These are phyloP conservation scores for Aspidiotus destructor DNA, from an alignment of 2,888 invertebrate species.

Conservation along the genomic window DNA sequence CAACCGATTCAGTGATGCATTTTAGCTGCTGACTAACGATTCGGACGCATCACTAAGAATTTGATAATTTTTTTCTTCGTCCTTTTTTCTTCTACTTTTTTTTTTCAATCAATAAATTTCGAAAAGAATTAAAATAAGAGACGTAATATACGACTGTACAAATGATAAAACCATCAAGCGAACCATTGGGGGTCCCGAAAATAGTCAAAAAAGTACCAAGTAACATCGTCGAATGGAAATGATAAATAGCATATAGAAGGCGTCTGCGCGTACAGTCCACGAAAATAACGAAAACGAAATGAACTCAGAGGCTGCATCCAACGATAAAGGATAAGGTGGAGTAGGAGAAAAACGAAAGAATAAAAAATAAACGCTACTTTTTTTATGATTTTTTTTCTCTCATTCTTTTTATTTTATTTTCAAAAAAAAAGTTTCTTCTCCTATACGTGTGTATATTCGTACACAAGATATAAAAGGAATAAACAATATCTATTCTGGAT, in stretches of 20 bases:
- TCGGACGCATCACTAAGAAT: not conserved
- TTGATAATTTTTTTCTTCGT: conserved; percentile 1
- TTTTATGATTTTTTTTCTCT: not conserved
- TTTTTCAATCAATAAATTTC: conserved; percentile 32
- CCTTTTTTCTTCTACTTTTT: not conserved
- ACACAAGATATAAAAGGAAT: conserved; percentile 1
- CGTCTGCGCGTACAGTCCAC: conserved; percentile 14
- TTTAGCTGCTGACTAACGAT: not conserved
- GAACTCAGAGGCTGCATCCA: not conserved
- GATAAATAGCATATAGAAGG: conserved; percentile 32
- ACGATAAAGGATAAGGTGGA: not conserved
- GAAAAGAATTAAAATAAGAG: conserved; percentile 33
- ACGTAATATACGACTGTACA: conserved; percentile 32
- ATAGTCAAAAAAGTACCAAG: conserved; percentile 26
- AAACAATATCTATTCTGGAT: conserved; percentile 13
- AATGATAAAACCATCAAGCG: conserved; percentile 33
- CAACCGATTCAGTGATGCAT: too few species aligned
- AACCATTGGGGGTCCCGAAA: conserved; percentile 26
- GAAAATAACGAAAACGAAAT: conserved; percentile 5
- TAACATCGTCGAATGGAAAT: conserved; percentile 30
- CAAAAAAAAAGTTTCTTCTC: not conserved
- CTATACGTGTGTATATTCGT: not conserved
- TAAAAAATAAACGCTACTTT: conserved; percentile 6
- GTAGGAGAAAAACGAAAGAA: not conserved
- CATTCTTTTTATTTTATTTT: not conserved